Evolutionary conservation across 2,113 vertebrate genomes (phyloP).

Genomic region (Erythrolamprus reginae): DNA sequence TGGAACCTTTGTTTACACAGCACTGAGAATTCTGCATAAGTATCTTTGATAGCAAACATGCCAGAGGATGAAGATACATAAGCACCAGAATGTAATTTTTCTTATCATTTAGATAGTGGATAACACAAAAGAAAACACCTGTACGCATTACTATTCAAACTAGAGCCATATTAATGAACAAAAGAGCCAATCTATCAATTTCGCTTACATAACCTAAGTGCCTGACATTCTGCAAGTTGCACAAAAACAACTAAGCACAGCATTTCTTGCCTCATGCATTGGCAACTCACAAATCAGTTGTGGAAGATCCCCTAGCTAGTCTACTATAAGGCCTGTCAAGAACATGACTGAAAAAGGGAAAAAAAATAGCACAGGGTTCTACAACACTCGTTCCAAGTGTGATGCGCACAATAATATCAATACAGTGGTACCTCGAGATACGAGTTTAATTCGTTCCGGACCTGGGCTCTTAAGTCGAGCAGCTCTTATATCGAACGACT

Average conservation of each 20-base stretch:
- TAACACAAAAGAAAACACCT: no score
- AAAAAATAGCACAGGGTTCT: background rate
- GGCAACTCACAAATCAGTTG: background rate
- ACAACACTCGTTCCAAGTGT: background rate
- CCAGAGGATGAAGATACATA: background rate
- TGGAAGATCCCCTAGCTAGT: background rate
- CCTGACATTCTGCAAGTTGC: background rate
- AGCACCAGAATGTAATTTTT: background rate
- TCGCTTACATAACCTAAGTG: background rate
- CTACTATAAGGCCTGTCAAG: background rate
- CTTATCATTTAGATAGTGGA: background rate
- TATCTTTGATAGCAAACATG: background rate
- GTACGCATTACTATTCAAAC: background rate
- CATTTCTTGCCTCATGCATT: background rate
- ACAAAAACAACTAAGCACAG: background rate
- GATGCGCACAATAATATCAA: background rate
- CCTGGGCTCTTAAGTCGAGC: no score
- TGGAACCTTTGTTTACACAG: background rate
- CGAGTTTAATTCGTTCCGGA: no score
- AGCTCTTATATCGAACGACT: no score
- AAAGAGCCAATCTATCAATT: background rate
- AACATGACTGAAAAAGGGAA: background rate
- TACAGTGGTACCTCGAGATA: no score
- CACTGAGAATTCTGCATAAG: background rate
- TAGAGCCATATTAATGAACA: background rate